phyloP scores from a whole-genome alignment of 2,113 vertebrate genomes.

The Bostrychus sinensis region DNA sequence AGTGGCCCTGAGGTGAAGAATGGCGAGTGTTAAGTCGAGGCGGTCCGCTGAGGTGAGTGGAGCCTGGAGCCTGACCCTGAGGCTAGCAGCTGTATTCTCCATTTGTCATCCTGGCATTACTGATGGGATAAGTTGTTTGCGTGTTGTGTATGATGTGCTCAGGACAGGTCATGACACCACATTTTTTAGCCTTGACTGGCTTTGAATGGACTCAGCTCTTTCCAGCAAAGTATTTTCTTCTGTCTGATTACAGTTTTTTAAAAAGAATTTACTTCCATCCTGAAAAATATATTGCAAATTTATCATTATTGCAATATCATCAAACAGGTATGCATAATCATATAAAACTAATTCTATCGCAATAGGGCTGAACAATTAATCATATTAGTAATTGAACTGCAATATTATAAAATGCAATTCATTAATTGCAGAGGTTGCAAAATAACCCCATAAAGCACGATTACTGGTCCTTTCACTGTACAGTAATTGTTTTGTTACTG shows the following conservation, averaged over 20 bases:
- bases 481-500: no score
- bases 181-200: constrained; percentile 42
- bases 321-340: no score
- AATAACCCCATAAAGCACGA: no score
- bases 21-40: constrained; percentile 34
- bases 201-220: constrained; percentile 10
- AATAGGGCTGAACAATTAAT: no score
- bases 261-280: no score
- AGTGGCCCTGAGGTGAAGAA: constrained; percentile 38
- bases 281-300: no score
- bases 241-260: background rate
- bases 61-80: constrained; percentile 59
- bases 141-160: constrained; percentile 32
- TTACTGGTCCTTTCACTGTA: no score
- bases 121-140: constrained; percentile 51
- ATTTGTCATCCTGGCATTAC: constrained; percentile 44
- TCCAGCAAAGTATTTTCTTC: background rate
- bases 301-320: no score
- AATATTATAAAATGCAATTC: no score
- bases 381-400: no score
- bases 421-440: no score
- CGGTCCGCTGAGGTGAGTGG: constrained; percentile 37
- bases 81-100: constrained; percentile 40
- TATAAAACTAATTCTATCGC: no score
- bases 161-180: constrained; percentile 42